Base-by-base conservation (phyloP, 1,140 invertebrate genomes). In the Drosophila arawakana region DNA sequence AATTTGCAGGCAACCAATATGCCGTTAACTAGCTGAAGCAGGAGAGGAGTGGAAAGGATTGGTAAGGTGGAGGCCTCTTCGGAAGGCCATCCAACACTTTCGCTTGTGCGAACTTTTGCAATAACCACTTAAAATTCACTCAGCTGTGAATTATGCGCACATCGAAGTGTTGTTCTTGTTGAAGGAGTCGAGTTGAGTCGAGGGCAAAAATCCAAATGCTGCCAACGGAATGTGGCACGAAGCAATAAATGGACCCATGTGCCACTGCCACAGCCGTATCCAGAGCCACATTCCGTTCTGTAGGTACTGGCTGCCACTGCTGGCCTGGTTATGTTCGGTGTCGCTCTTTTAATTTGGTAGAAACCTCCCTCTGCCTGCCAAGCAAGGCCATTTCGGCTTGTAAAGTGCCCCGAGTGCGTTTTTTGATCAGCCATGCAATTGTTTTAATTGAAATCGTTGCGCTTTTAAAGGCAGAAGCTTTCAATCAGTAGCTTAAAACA, bases 41-140 rank as follows among this genome's bases (percentile, higher is more conserved):
- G 37, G 2, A 6, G 49, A 35, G 30, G 30, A 8, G 11, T 10
- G 9, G 10, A 7, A 7, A 1, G n/a, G 54, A 2, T 4, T n/a
- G 50, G 50, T 43, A 18, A 37, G 37, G 13, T 21, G 34, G 34
- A 54, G 47, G 13, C 34, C 30, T 63, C 30, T 63, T 18, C 9
- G 41, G 18, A 41, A 59, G 76, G 65, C 59, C 44, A 21, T 15
- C 47, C 80, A 89, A 89, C 84, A 89, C 84, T 89, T 89, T 89
- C 84, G 78, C 84, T 78, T 73, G 47, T 63, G 74, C 78, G 75
- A 89, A 89, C 84, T 89, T 89, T 89, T 84, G 84, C 84, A 89
- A 89, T 89, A 89, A 89, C 85, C 84, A 89, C 84, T 89, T 89
- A 89, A 89, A 89, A 89, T 89, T 89, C 84, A 89, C 84, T 89